These are phyloP conservation scores for Dreissena rostriformis DNA, from an alignment of 1,140 invertebrate species.

Conservation along the genomic window DNA sequence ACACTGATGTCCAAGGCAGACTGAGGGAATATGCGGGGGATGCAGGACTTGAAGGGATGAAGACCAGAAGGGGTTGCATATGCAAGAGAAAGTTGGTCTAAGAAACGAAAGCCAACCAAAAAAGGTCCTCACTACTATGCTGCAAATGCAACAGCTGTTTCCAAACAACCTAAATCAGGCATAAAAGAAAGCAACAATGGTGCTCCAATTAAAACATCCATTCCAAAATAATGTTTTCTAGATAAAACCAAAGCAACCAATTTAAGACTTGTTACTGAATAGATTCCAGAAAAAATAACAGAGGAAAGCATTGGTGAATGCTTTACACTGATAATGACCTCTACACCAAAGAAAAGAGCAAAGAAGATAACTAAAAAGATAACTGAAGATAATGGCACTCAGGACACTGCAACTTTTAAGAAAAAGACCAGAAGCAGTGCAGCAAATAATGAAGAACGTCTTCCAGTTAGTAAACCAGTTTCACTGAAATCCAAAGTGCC, in stretches of 20 bases:
- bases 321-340: neutral
- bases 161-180: no score
- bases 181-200: neutral
- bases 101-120: neutral
- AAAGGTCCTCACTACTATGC: neutral
- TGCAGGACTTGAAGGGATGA: neutral
- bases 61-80: neutral
- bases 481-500: no score
- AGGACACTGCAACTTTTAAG: neutral
- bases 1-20: neutral
- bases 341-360: no score
- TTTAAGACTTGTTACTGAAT: neutral
- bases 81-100: neutral
- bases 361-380: no score
- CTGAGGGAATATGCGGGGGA: neutral
- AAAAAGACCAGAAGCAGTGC: neutral
- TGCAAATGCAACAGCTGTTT: neutral
- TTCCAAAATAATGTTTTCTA: neutral
- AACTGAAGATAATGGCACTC: no score
- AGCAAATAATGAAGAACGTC: neutral
- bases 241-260: neutral
- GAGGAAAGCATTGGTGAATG: neutral
- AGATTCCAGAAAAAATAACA: neutral
- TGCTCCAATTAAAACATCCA: neutral
- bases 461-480: neutral